Evolutionary conservation across 2,113 vertebrate genomes (phyloP), one percentile per base, ranked within the genome.

Genomic region (Aleadryas rufinucha): DNA sequence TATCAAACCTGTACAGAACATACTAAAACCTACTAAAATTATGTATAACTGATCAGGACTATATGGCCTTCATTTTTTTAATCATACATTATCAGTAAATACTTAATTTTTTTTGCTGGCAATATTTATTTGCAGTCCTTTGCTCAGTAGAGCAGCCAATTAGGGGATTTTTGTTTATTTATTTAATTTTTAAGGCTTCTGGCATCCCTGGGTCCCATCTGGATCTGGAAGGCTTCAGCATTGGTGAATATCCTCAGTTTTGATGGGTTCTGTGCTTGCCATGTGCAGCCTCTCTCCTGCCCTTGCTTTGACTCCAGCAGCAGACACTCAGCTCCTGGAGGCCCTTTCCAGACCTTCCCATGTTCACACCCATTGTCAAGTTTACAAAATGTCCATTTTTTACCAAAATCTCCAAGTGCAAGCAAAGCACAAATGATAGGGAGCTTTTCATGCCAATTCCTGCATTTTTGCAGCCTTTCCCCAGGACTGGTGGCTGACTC

Each of bases 11-110:
- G 1, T 16, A 12, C 4, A 15, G 10, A 53, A 31, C 6, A 13
- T 26, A 18, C 13, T 42, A 39, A 30, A 85, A 33, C 27, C 13
- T 33, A 26, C 33, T 52, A 11, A n/a, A 90, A 60, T 30, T 22
- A 1, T 13, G 1, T 5, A 18, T 2, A 44, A 42, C 2, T 16
- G 3, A n/a, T 49, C 28, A 53, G 14, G 16, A 47, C 10, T 16
- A 4, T 1, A 52, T 11, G 13, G 15, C 9, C 49, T 60, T 52
- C 13, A 30, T 33, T 53, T 42, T 42, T 85, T 12, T 4, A 50
- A 47, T 23, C 1, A 9, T 4, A 9, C 1, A 11, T 59, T 45
- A 22, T 31, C 1, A 2, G 15, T 22, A 49, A 70, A 35, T 37
- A 26, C 21, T 87, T 44, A 10, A 6, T 6, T 54, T 61, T 37